phyloP scores from a whole-genome alignment of 2,888 invertebrate species.

The Conistra vaccinii region DNA sequence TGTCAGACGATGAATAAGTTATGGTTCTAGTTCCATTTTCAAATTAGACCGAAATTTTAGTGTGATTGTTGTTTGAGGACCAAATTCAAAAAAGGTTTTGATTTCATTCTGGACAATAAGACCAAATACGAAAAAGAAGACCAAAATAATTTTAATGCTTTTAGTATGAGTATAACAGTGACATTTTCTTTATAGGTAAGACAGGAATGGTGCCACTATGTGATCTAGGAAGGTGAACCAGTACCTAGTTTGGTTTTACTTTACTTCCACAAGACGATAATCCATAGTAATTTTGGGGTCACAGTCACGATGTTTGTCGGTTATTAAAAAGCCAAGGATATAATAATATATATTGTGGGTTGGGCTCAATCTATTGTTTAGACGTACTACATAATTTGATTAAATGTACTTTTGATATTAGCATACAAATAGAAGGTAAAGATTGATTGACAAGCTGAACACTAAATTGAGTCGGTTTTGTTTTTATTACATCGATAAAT shows the following conservation, averaged over 20 bases:
- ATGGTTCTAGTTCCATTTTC: constrained; percentile 1
- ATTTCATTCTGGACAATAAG: not conserved
- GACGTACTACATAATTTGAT: constrained; percentile 3
- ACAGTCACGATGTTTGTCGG: constrained; percentile 14
- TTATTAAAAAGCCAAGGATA: constrained; percentile 33
- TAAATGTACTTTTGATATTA: constrained; percentile 3
- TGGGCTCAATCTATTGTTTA: constrained; percentile 29
- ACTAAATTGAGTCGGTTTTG: not conserved
- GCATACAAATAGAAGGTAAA: constrained; percentile 8
- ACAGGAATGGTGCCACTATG: not conserved
- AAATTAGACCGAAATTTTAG: not conserved
- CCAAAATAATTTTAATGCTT: not conserved
- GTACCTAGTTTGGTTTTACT: not conserved
- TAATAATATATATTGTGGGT: constrained; percentile 10
- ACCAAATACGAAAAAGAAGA: not conserved
- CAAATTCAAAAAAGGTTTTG: not conserved
- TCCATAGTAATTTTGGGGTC: constrained; percentile 16
- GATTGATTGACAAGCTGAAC: constrained; percentile 24
- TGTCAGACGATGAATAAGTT: not conserved
- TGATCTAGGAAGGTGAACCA: too few species aligned
- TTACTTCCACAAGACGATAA: not conserved
- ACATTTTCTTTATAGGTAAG: not conserved
- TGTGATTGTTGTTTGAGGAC: not conserved
- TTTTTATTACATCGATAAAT: constrained; percentile 5
- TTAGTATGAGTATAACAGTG: not conserved